A percentile compares a stretch with the other conserved stretches of the same genome.
Conservation (phyloP, 2,797 vertebrate genomes). For the Leucoraja ocellata region DNA sequence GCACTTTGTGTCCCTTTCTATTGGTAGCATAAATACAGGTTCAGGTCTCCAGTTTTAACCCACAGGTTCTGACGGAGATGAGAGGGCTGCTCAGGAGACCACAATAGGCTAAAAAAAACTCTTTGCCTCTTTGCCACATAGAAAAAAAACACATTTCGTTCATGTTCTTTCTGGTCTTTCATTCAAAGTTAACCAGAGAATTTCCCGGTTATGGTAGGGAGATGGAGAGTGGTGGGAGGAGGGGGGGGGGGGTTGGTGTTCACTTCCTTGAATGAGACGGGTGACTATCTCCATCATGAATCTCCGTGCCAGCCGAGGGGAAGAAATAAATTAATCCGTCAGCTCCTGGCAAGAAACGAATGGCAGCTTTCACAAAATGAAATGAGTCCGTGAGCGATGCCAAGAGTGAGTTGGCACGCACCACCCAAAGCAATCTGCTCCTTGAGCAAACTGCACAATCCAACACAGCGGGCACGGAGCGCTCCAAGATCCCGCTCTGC, state of each 20-base stretch:
- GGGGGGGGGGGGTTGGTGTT: background rate
- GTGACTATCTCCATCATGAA: background rate
- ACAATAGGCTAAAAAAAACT: background rate
- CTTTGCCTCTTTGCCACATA: background rate
- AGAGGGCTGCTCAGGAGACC: background rate
- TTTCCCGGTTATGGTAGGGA: too few species aligned
- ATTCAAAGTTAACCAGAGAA: background rate
- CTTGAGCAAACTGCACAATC: conserved; percentile 14
- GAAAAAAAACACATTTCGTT: background rate
- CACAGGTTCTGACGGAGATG: background rate
- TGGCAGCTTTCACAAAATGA: conserved; percentile 28
- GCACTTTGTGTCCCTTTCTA: too few species aligned
- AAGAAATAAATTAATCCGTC: background rate
- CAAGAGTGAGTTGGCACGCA: conserved; percentile 4
- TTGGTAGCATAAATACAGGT: background rate
- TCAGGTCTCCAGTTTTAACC: background rate
- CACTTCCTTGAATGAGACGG: background rate
- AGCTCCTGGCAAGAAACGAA: background rate
- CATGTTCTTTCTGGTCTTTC: background rate
- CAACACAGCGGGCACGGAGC: background rate
- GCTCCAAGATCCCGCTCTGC: background rate
- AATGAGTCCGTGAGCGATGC: background rate
- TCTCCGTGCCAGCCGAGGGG: background rate
- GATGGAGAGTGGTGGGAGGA: too few species aligned
- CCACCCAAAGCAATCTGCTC: conserved; percentile 28